Evolutionary conservation across 2,888 invertebrate species (phyloP).

Genomic region (Diaphora mendica): DNA sequence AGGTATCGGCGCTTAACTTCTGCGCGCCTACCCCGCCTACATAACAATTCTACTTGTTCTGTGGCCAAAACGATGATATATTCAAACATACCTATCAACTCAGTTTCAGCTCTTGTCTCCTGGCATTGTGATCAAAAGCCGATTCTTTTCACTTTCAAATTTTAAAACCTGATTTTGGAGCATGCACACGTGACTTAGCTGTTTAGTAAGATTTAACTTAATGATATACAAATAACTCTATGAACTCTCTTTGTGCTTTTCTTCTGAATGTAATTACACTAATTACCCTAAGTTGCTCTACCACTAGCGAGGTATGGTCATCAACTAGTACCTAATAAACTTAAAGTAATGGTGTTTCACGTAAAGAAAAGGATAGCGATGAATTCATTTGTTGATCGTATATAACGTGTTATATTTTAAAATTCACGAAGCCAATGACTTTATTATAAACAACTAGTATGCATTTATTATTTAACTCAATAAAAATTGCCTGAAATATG

Average conservation of each 20-base stretch:
- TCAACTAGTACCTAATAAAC: not conserved
- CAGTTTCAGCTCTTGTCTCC: not conserved
- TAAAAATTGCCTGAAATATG: not conserved
- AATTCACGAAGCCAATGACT: not conserved
- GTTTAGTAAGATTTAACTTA: not conserved
- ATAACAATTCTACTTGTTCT: no score
- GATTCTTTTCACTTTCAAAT: not conserved
- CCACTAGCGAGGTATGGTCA: not conserved
- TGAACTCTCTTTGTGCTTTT: not conserved
- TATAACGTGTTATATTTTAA: not conserved
- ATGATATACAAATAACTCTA: not conserved
- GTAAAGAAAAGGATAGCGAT: not conserved
- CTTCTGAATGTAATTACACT: not conserved
- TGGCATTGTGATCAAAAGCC: not conserved
- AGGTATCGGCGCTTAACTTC: no score
- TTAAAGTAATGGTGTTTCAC: not conserved
- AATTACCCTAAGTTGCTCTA: no score
- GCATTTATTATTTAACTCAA: not conserved
- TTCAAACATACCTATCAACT: not conserved
- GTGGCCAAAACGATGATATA: no score
- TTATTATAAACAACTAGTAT: not conserved
- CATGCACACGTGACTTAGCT: not conserved
- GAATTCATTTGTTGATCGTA: not conserved
- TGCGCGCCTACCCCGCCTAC: no score
- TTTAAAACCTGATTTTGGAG: not conserved